Evolutionary conservation across 2,888 invertebrate species (phyloP), one percentile per base, ranked within the genome.

Genomic region (Peribatodes rhomboidaria): DNA sequence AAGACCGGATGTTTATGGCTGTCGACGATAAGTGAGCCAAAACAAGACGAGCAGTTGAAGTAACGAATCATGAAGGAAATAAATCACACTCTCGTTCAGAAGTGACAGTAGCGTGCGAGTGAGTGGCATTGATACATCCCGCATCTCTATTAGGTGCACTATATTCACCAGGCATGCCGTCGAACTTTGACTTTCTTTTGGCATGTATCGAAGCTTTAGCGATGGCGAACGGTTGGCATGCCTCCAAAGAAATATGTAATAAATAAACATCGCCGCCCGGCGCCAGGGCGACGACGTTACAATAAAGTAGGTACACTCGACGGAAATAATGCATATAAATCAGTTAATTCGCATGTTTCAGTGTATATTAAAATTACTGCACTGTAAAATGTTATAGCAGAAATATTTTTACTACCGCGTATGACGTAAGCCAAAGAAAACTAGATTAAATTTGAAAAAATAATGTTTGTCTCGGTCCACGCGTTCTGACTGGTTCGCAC

Each of bases 111-210:
- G 61, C 62, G 68, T 61, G 53, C 46, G 55, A 54, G 49, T 44
- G 62, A 53, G 62, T 65, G 64, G 54, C 66, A 64, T 71, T 69
- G 61, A 73, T 72, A 67, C 65, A 62, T 69, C 60, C 66, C 58
- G 58, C 58, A 37, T 31, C 14, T 35, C 41, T 70, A 64, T 70
- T n/a, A 62, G 67, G 37, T 67, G 63, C 63, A 65, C 59, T 65
- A 66, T 57, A 69, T 62, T 56, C 63, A 57, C 60, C 61, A 70
- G 64, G 71, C 75, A 84, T 84, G 87, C 86, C 87, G 84, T 86
- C 89, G 88, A 91, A 90, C 90, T 90, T 88, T 87, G 89, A 85
- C 90, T 91, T 90, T 91, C 86, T 86, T 87, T 85, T 86, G 86
- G 88, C 87, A 84, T 81, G 80, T 83, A 79, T 84, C 83, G 82